Base-by-base conservation (phyloP, 2,888 invertebrate genomes). In the Protodeltote pygarga region DNA sequence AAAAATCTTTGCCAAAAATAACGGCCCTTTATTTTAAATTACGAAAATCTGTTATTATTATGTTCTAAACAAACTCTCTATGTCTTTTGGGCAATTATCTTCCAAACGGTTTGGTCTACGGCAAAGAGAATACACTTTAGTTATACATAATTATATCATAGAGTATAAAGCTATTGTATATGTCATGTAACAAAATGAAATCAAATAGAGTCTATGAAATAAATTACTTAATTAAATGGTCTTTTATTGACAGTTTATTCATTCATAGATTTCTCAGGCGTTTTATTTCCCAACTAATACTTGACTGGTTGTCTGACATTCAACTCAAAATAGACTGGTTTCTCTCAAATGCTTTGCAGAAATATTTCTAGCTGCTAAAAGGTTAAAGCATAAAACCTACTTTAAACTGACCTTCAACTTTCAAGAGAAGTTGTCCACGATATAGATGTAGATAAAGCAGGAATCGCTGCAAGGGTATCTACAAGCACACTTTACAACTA, bases 381-480 rank as follows among this genome's bases (percentile, higher is more conserved):
- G 65, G 52, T 69, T 54, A 45, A 34, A 57, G 20, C 40, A 51
- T 54, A 28, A 60, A 79, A 72, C 55, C 62, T 59, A 20, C 80
- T 85, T 49, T 29, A 66, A 52, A 63, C 61, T 47, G 72, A 59
- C 80, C 77, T 82, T 79, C 67, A 73, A 75, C 67, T 73, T 57
- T 45, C 25, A 31, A 64, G 65, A 46, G 54, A 46, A 59, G 39
- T 60, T 52, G 32, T 41, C 41, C 48, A 39, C 61, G 21, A 55
- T 63, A 60, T 44, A 52, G 87, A 87, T 87, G 77, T 46, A 86
- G 87, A 87, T 87, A 84, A 68, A 65, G 66, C 87, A 87, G 71
- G 85, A 55, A 60, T 55, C 48, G 53, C 34, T 57, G 57, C 60
- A 60, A 63, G 63, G 52, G 65, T 65, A 53, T 44, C 37, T 53